Base-by-base conservation (phyloP, 2,888 invertebrate genomes). In the Agonopterix subpropinquella region DNA sequence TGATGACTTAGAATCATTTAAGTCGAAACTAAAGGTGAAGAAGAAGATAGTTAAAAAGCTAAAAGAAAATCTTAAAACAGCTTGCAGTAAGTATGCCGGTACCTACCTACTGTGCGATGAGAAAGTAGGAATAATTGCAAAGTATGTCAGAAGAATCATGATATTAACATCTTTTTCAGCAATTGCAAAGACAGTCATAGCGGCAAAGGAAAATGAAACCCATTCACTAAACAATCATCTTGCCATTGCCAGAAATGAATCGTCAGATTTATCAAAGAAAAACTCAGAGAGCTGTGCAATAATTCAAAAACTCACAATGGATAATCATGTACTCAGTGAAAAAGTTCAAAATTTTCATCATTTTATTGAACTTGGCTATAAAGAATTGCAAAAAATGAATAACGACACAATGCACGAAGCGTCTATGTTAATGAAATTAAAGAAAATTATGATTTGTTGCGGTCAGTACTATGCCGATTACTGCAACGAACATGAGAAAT, bases 391-490 rank as follows among this genome's bases (percentile, higher is more conserved):
- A 45, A 70, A 67, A 56, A 64, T 73, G 36, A 56, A 63, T 11
- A 58, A 62, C 7, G 59, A 69, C 50, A 47, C 48, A 9, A 9
- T 44, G n/a, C 59, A 70, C 48, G 61, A 72, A 43, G 43, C 61
- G 28, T 53, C 72, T 2, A 49, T 53, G 37, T 49, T 66, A 18
- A 56, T 64, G 47, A 65, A 79, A 59, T 57, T 81, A 11, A 75
- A 72, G 50, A 59, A 73, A 44, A 70, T 82, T 13, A 66, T 81
- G 43, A 42, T 70, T 42, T 63, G 59, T 47, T 80, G 74, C 54
- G 73, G 77, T 2, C 67, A 77, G 47, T 78, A 73, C 49, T 74
- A 77, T 50, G 70, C 75, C 5, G 65, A 78, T 53, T 67, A 63
- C 46, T 57, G 52, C 44, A 77, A 72, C 49, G 71, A 77, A 58